These are phyloP conservation scores for Rhopalosiphum padi DNA, from an alignment of 1,140 invertebrate genomes.

Conservation along the genomic window DNA sequence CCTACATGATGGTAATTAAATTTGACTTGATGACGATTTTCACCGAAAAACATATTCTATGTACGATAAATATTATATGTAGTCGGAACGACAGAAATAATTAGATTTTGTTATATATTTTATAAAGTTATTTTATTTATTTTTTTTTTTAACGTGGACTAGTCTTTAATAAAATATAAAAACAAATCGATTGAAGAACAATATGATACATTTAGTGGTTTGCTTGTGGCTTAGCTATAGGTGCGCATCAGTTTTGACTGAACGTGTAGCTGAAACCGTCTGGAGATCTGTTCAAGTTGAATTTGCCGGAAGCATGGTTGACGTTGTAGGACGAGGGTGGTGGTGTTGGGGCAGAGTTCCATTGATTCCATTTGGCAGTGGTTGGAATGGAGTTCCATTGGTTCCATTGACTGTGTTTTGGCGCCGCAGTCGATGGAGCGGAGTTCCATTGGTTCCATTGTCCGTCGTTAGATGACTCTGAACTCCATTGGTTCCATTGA, in stretches of 20 bases:
- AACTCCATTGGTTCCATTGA: constrained; percentile 39
- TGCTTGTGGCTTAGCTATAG: background rate
- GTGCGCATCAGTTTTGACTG: constrained; percentile 67
- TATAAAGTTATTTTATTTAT: background rate
- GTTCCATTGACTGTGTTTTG: constrained; percentile 24
- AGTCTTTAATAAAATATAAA: constrained; percentile 26
- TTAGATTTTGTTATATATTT: background rate
- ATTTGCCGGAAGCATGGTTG: constrained; percentile 78
- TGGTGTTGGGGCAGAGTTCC: background rate
- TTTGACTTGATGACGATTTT: background rate
- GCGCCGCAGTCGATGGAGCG: background rate
- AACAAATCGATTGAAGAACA: constrained; percentile 31
- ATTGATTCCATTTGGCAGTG: background rate
- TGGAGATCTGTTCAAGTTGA: constrained; percentile 81
- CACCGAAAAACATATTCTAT: background rate
- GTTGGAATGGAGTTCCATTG: constrained; percentile 47
- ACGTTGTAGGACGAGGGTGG: background rate
- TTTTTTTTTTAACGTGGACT: constrained; percentile 32
- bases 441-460: constrained; percentile 30
- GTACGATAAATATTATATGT: background rate
- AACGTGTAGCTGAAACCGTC: constrained; percentile 85
- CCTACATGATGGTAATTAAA: background rate
- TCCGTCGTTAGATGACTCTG: background rate
- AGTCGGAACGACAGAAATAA: background rate
- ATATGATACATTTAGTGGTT: background rate